Evolutionary conservation across 2,797 vertebrate species (phyloP), one percentile per base, ranked within the genome.

Genomic region (Miichthys miiuy): DNA sequence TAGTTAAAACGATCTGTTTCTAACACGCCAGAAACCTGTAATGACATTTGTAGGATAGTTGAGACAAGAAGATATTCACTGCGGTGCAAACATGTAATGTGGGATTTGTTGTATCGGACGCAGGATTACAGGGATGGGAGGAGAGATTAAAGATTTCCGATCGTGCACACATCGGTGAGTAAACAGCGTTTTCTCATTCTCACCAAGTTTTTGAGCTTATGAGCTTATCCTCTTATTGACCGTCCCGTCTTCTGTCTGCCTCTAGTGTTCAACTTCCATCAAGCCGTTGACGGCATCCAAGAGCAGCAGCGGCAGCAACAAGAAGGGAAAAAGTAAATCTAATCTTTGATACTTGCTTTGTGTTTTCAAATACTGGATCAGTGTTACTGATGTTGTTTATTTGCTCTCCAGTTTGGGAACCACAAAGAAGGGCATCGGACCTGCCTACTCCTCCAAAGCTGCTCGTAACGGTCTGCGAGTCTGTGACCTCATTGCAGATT

Each of bases 371-470:
- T 9, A 0, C 3, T 68, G 9, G 23, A 17, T 61, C 30, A 3
- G 4, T 17, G 0, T 57, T n/a, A 46, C 47, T 56, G 38, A 75
- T 52, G 0, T 44, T 21, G n/a, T 55, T 71, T 25, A 2, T 73
- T 79, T 76, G 25, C 20, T 69, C 48, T 86, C 7, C 84, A 97
- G 96, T 90, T 88, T 97, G 82, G 96, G 96, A 67, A 96, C 96
- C 2, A 97, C 96, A 14, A 96, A 96, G 82, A 97, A 96, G 77
- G 96, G 96, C 0, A 97, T 97, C 4, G 96, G 96, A 0, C 96
- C 96, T 0, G 96, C 95, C 12, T 97, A 96, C 82, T 96, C 96
- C 18, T 96, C 96, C 47, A 97, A 96, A 89, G 96, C 96, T 0
- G 96, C 96, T 54, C 95, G 95, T 0, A 96, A 96, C 1, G 96